phyloP scores from a whole-genome alignment of 1,140 invertebrate genomes.

The Bombus difficillimus region DNA sequence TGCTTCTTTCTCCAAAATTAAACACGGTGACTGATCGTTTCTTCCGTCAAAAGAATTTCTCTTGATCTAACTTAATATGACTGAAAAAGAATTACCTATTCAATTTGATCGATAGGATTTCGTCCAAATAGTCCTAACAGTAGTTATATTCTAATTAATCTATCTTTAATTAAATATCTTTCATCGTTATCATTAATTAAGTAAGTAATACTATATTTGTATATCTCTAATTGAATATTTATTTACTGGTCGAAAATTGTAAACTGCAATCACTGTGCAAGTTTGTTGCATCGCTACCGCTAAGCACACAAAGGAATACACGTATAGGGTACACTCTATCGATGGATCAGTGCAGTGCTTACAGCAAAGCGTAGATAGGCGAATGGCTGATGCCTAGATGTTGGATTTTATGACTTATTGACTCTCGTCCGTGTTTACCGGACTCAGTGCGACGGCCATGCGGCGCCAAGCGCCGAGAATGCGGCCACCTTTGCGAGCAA shows the following conservation, averaged over 20 bases:
- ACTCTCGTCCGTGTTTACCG: conserved; percentile 75
- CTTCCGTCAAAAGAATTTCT: conserved; percentile 19
- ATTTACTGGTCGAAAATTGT: too few relatives aligned
- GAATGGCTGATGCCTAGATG: conserved; percentile 62
- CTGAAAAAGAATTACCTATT: too few relatives aligned
- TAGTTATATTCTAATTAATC: too few relatives aligned
- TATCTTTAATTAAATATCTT: too few relatives aligned
- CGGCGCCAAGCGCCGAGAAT: conserved; percentile 72
- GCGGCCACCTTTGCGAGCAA: conserved; percentile 70
- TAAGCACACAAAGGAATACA: too few relatives aligned
- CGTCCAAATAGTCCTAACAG: too few relatives aligned
- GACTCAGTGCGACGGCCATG: conserved; percentile 70
- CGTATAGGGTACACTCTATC: not conserved
- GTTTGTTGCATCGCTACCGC: too few relatives aligned
- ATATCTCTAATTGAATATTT: too few relatives aligned
- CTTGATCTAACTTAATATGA: not conserved
- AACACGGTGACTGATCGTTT: conserved; percentile 69
- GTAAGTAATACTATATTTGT: too few relatives aligned
- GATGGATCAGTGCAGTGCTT: not conserved
- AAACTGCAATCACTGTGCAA: too few relatives aligned
- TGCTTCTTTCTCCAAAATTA: conserved; percentile 57
- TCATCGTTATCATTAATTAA: too few relatives aligned
- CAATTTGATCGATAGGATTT: too few relatives aligned
- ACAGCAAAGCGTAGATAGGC: conserved; percentile 49
- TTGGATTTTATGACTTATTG: conserved; percentile 78